Base-by-base conservation (phyloP, 2,797 vertebrate species). In the Halcyon chelicuti region DNA sequence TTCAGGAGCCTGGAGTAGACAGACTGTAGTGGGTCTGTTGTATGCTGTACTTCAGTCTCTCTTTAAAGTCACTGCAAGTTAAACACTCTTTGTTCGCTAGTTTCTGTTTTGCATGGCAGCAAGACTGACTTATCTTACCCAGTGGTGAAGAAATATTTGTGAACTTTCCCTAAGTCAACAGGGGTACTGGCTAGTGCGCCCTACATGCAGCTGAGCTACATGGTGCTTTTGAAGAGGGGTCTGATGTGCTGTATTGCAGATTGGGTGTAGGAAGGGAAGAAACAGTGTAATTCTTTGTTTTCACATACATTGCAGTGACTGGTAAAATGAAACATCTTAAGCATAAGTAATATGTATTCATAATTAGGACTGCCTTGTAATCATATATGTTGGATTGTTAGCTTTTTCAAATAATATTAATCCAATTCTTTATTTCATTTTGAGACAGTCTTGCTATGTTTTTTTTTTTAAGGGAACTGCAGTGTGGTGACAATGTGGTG, bases 101-200 rank as follows among this genome's bases (percentile, higher is more conserved):
- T 57, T 76, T 62, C 70, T 94, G 66, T 57, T 95, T 73, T 81
- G 42, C 42, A 7, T 63, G 62, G 82, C 87, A 90, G 68, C 0
- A 0, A 68, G 55, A 70, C 67, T 88, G 73, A 57, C 79, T 96
- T 94, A 91, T 91, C 94, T 91, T 76, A 51, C 44, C 29, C 55
- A 44, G 65, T 2, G 6, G 60, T 95, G 88, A 91, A 85, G 90
- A 97, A 97, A 95, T 95, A n/a, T 96, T 95, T 96, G 93, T 90
- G 86, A 95, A 95, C 95, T 94, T 94, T 92, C 74, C 67, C 60
- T 94, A 54, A 77, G 65, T 96, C 87, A 94, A 93, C 85, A 94
- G 47, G 13, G 68, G 31, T 44, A 52, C 26, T 82, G 57, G 25
- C 72, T 75, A 29, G 40, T 21, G 67, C 28, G 40, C 33, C 19